A percentile compares a stretch with the other conserved stretches of the same genome.
These are phyloP conservation scores for Aphidius colemani DNA, from an alignment of 2,888 invertebrate species.

Conservation along the genomic window DNA sequence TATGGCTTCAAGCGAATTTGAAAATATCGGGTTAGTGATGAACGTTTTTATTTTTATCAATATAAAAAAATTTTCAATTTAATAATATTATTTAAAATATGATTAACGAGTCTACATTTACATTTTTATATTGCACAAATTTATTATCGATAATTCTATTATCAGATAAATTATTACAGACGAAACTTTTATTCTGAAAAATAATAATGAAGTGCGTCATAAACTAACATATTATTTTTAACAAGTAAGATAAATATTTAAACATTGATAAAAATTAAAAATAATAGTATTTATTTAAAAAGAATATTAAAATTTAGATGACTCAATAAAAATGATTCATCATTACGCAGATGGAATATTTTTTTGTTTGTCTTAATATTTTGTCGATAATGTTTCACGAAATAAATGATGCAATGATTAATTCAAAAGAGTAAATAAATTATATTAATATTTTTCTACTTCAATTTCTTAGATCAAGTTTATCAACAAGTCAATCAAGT, in stretches of 20 bases:
- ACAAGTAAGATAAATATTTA: not conserved
- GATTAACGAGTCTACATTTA: not conserved
- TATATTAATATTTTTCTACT: not conserved
- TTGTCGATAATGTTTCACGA: not conserved
- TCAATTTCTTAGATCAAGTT: slow-evolving; percentile 34
- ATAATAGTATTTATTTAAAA: not conserved
- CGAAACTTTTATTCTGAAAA: not conserved
- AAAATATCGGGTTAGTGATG: slow-evolving; percentile 39
- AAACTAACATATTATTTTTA: too few relatives aligned
- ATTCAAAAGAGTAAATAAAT: not conserved
- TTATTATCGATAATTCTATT: not conserved
- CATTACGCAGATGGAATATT: not conserved
- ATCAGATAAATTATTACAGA: not conserved
- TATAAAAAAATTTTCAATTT: too few relatives aligned
- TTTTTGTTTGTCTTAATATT: not conserved
- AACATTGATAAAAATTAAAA: slow-evolving; percentile 1
- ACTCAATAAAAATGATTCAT: not conserved
- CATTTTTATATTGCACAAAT: not conserved
- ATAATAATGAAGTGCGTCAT: not conserved
- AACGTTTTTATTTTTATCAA: not conserved
- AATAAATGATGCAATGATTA: not conserved
- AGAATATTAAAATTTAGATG: not conserved
- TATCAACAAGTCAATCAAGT: slow-evolving; percentile 47
- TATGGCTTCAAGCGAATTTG: slow-evolving; percentile 30
- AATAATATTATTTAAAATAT: not conserved